Conservation (phyloP, 2,888 invertebrate genomes). For the Plebejus argus region DNA sequence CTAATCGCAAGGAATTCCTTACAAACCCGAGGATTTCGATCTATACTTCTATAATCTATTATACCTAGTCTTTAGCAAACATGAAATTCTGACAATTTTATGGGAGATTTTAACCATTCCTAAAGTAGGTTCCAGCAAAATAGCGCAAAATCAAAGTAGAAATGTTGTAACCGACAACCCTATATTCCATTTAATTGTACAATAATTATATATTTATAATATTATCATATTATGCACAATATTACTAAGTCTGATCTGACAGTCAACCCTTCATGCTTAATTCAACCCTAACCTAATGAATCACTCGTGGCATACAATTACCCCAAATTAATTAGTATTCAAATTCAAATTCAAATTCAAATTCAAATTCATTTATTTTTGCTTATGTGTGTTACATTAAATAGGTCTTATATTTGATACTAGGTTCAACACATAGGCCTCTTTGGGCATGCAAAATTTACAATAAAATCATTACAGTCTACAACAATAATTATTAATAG, state of each 20-base stretch:
- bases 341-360: no score
- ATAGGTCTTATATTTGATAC: no score
- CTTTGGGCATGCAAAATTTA: no score
- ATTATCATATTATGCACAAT: not conserved
- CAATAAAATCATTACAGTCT: no score
- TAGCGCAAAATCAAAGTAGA: not conserved
- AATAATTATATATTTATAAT: not conserved
- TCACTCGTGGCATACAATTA: not conserved
- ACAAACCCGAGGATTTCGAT: not conserved
- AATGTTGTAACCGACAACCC: not conserved
- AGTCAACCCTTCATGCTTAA: not conserved
- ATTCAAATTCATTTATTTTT: no score
- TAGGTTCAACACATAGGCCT: no score
- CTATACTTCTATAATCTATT: not conserved
- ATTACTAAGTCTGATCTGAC: not conserved
- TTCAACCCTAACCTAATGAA: constrained; percentile 7
- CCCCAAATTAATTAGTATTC: not conserved
- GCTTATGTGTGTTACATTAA: no score
- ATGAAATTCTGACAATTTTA: not conserved
- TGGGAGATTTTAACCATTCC: not conserved
- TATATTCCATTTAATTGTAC: not conserved
- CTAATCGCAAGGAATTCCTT: not conserved
- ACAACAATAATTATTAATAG: no score
- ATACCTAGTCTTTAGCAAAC: not conserved
- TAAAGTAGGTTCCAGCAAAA: not conserved